These are phyloP conservation scores for Orussus abietinus DNA, from an alignment of 1,140 invertebrate species.

Conservation along the genomic window DNA sequence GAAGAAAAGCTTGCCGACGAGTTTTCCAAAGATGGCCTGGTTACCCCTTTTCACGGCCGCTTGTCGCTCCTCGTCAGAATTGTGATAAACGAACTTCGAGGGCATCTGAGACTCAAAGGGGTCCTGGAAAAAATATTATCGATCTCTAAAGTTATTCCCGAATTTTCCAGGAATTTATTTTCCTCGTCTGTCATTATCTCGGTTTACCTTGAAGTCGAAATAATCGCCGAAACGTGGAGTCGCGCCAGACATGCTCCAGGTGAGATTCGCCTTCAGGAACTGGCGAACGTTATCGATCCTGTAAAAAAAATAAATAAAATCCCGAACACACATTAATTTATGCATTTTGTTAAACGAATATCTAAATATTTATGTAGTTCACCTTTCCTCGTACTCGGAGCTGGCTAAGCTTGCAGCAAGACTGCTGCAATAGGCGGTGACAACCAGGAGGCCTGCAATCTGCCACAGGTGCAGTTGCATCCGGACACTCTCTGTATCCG, in stretches of 20 bases:
- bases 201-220: conserved; percentile 30
- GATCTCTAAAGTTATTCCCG: too few species aligned
- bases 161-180: too few species aligned
- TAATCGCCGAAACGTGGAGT: conserved; percentile 28
- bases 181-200: conserved; percentile 1
- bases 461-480: conserved; percentile 41
- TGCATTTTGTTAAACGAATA: neutral
- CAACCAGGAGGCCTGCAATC: conserved; percentile 32
- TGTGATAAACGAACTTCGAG: conserved; percentile 16
- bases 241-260: conserved; percentile 30
- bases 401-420: conserved; percentile 38
- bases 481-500: conserved; percentile 19
- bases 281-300: conserved; percentile 40
- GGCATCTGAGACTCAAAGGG: conserved; percentile 23
- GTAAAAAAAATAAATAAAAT: conserved; percentile 10
- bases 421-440: conserved; percentile 40
- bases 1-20: conserved; percentile 30
- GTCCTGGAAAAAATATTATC: conserved; percentile 30
- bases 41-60: conserved; percentile 22
- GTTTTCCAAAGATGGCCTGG: conserved; percentile 30
- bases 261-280: conserved; percentile 37
- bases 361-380: neutral
- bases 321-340: too few species aligned
- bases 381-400: conserved; percentile 38
- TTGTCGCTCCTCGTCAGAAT: conserved; percentile 7